These are phyloP conservation scores for Tapera naevia DNA, from an alignment of 2,797 vertebrate species.

Conservation along the genomic window DNA sequence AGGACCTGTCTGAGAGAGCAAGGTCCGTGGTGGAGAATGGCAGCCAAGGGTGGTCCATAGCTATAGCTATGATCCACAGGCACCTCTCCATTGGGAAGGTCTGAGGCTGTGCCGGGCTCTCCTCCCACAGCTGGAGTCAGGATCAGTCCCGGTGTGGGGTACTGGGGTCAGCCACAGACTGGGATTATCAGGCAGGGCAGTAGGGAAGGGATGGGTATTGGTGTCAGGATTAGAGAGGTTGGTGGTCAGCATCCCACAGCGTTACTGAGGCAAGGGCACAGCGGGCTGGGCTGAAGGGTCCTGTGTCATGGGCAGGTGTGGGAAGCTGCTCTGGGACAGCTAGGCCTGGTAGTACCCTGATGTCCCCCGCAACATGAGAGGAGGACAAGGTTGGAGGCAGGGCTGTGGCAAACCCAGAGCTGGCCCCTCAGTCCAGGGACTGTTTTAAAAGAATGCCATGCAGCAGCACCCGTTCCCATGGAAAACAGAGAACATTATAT, in stretches of 20 bases:
- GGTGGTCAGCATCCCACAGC: not conserved
- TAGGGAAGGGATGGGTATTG: not conserved
- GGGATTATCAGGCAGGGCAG: accelerated
- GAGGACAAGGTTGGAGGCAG: not conserved
- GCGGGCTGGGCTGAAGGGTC: no score
- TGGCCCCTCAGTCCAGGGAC: accelerated
- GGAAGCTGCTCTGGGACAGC: no score
- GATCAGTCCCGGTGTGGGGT: accelerated
- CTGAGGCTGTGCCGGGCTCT: not conserved
- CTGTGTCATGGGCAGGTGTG: no score
- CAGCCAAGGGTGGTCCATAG: accelerated
- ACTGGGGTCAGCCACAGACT: accelerated
- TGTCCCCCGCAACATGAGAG: accelerated
- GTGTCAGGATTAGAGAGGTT: no score
- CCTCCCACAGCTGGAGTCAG: not conserved
- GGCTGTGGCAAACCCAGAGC: not conserved
- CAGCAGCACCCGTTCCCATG: accelerated
- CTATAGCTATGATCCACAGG: not conserved
- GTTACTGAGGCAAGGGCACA: not conserved
- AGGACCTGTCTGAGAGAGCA: not conserved
- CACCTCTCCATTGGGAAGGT: accelerated
- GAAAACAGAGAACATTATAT: accelerated
- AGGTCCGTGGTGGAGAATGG: no score
- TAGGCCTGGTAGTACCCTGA: not conserved
- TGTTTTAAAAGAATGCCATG: accelerated